A percentile compares a stretch with the other conserved stretches of the same genome.
These are phyloP conservation scores for Drosophila ogumai DNA, from an alignment of 1,140 invertebrate genomes.

Conservation along the genomic window DNA sequence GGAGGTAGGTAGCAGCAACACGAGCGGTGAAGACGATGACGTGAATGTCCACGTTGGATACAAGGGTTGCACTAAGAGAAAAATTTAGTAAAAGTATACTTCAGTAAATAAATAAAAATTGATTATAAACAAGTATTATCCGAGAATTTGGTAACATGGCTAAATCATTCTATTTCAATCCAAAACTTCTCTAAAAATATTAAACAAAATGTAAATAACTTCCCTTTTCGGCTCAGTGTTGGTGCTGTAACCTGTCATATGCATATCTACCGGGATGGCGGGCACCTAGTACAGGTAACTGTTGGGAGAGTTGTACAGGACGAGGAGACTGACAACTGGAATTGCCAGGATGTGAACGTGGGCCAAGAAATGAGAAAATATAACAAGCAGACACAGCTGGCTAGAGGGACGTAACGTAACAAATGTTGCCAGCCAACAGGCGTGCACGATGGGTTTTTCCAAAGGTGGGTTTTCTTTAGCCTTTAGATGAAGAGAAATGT, in stretches of 20 bases:
- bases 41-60: slow-evolving; percentile 19
- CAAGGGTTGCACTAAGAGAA: not conserved
- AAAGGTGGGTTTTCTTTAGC: not conserved
- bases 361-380: slow-evolving; percentile 80
- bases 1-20: slow-evolving; percentile 10
- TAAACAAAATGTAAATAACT: not conserved
- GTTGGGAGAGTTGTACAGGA: not conserved
- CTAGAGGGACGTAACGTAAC: slow-evolving; percentile 52
- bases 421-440: slow-evolving; percentile 51
- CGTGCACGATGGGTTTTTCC: slow-evolving; percentile 4
- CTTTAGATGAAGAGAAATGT: slow-evolving; percentile 75
- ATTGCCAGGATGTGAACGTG: slow-evolving; percentile 75
- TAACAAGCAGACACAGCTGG: slow-evolving; percentile 66
- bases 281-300: slow-evolving; percentile 14
- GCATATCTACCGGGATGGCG: slow-evolving; percentile 35
- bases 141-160: not conserved
- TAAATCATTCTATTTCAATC: not conserved
- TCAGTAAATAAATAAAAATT: too few species aligned
- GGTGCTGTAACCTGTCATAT: slow-evolving; percentile 36
- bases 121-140: not conserved
- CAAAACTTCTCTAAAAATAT: not conserved
- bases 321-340: slow-evolving; percentile 50
- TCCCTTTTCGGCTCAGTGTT: not conserved
- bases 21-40: slow-evolving; percentile 27
- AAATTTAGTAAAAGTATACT: not conserved